Base-by-base conservation (phyloP, 2,888 invertebrate species). In the Meteorus cinctellus region DNA sequence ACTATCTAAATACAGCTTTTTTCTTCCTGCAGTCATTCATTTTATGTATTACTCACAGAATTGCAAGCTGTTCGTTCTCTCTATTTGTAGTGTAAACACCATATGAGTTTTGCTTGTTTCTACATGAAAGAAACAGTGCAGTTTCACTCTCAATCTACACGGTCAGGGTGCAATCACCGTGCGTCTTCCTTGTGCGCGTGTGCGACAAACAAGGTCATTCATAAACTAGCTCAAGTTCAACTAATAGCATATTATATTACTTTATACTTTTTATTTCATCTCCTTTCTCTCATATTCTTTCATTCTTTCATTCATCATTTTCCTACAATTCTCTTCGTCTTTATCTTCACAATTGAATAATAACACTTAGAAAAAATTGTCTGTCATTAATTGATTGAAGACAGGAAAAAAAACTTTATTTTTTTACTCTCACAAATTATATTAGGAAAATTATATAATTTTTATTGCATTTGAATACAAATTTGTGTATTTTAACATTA, bases 151-250 rank as follows among this genome's bases (percentile, higher is more conserved):
- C 67, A n/a, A 48, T 48, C 41, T 12, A 48, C 45, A 36, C 45
- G 19, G 79, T 77, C 77, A 77, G 74, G 74, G 70, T 69, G 67
- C 67, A 67, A 67, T n/a, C 48, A 48, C 48, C 41, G 67, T 41
- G 45, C 78, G 72, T 34, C 60, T 65, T 76, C 62, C 67, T 67
- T 45, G 74, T 73, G 34, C 72, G 75, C 69, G 69, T 69, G 55
- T 69, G 34, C 79, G 80, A 72, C 82, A 80, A 83, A 82, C 87
- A 87, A 88, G 87, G 88, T 86, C 87, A 84, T 82, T 83, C 84
- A 83, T 86, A 87, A 41, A 88, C 86, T 87, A 85, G 87, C 85
- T 87, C 88, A 87, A 88, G 87, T 87, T 86, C 87, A 79, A 74
- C 79, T 78, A 77, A 80, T 79, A 76, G 80, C n/a, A 48, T 81